Evolutionary conservation across 2,113 vertebrate genomes (phyloP).

Genomic region (Himantopus leucocephalus): DNA sequence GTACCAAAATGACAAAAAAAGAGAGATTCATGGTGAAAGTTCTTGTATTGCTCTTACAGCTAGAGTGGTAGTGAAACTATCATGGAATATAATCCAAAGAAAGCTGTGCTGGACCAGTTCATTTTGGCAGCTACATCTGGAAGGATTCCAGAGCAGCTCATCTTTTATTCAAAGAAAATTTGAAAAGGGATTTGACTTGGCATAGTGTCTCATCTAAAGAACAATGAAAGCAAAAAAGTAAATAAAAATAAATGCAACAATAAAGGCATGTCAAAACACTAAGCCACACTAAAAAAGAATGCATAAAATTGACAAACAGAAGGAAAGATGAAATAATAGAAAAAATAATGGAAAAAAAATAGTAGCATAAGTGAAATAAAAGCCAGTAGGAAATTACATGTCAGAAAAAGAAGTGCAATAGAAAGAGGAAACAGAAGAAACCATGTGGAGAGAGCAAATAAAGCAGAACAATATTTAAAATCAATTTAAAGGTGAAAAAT

Average conservation of each 20-base stretch:
- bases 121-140: slow-evolving; percentile 52
- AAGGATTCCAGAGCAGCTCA: slow-evolving; percentile 52
- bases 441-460: slow-evolving; percentile 31
- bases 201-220: slow-evolving; percentile 30
- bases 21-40: neutral
- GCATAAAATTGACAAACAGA: slow-evolving; percentile 46
- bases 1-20: neutral
- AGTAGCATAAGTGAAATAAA: neutral
- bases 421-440: slow-evolving; percentile 1
- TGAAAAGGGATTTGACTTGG: slow-evolving; percentile 68
- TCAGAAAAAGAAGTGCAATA: neutral
- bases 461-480: slow-evolving; percentile 43
- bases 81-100: slow-evolving; percentile 25
- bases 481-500: slow-evolving; percentile 38
- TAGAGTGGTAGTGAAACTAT: neutral
- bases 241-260: slow-evolving; percentile 66
- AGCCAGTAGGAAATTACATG: slow-evolving; percentile 32
- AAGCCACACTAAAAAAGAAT: neutral
- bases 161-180: slow-evolving; percentile 66
- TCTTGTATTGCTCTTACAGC: neutral
- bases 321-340: slow-evolving; percentile 44
- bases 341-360: slow-evolving; percentile 23
- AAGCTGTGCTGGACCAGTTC: slow-evolving; percentile 25
- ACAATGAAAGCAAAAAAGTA: slow-evolving; percentile 51
- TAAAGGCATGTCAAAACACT: slow-evolving; percentile 55